Evolutionary conservation across 2,797 vertebrate species (phyloP), one percentile per base, ranked within the genome.

Genomic region (Pseudochaenichthys georgianus): DNA sequence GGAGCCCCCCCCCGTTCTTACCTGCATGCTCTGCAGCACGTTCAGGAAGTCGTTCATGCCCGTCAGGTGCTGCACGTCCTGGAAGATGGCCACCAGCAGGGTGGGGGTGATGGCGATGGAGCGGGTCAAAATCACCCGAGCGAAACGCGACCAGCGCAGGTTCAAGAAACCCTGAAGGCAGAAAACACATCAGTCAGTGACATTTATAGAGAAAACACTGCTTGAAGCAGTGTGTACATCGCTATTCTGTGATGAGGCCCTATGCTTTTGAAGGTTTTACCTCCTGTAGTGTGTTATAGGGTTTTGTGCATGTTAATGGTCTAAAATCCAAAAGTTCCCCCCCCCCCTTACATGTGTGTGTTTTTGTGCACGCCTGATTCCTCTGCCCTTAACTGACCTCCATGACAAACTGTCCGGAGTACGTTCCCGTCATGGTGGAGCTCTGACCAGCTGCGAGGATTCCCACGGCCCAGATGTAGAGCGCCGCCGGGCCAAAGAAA

Each of bases 11-110:
- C 3, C 42, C 13, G 15, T 4, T 38, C 93, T 91, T 64, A 98
- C 97, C 96, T 98, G 97, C 67, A 99, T 94, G 91, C 97, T 98
- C 95, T 97, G 97, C 45, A 99, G 95, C 34, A 99, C 96, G 0
- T 98, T 99, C 2, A 99, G 92, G 91, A 99, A 97, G 92, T 98
- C 96, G 5, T 99, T 98, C 97, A 99, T 99, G 48, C 96, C 97
- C 0, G 97, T 99, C 16, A 98, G 89, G 80, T 93, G 95, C 16
- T 94, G 90, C 0, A 97, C 93, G 0, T 99, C 96, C 94, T 98
- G 95, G 80, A 99, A 98, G 81, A 97, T 88, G 53, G 97, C 95
- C 2, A 99, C 96, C 45, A 98, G 87, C 64, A 99, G 93, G 0
- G 97, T 97, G n/a, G 97, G 97, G 1, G 94, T 93, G 89, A 99